A percentile compares a stretch with the other conserved stretches of the same genome.
phyloP scores from a whole-genome alignment of 2,113 vertebrate species.

The Neomonachus schauinslandi region DNA sequence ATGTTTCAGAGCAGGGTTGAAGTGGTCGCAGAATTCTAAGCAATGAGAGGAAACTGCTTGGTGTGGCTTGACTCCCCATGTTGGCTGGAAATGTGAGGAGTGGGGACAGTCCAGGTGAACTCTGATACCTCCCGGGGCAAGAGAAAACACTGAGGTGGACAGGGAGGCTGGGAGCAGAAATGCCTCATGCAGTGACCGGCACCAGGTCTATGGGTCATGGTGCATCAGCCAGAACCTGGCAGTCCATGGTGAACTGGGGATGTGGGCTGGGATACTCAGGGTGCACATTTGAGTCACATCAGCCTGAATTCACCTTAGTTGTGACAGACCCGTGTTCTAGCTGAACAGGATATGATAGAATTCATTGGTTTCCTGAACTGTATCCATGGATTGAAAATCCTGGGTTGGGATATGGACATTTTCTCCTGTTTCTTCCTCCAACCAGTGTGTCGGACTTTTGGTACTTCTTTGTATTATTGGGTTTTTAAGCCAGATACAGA shows the following conservation, averaged over 20 bases:
- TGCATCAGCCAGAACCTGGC: accelerated
- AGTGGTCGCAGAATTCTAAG: too few relatives aligned
- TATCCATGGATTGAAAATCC: accelerated
- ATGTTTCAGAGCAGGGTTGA: too few relatives aligned
- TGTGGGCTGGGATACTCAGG: neutral
- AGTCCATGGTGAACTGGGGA: accelerated
- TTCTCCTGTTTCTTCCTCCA: neutral
- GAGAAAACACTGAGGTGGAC: too few relatives aligned
- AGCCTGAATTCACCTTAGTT: neutral
- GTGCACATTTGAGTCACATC: accelerated
- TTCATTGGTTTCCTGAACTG: neutral
- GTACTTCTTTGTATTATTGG: neutral
- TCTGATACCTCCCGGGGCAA: accelerated
- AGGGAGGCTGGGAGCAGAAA: too few relatives aligned
- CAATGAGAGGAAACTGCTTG: too few relatives aligned
- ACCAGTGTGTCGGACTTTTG: neutral
- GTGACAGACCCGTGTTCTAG: neutral
- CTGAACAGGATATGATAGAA: accelerated
- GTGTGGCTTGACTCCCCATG: neutral
- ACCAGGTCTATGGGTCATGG: accelerated
- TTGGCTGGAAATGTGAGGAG: neutral
- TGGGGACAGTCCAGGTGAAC: accelerated
- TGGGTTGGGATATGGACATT: accelerated
- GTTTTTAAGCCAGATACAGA: neutral
- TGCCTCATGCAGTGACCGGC: accelerated